These are phyloP conservation scores for Spheniscus mendiculus DNA, from an alignment of 2,113 vertebrate species.

Conservation along the genomic window DNA sequence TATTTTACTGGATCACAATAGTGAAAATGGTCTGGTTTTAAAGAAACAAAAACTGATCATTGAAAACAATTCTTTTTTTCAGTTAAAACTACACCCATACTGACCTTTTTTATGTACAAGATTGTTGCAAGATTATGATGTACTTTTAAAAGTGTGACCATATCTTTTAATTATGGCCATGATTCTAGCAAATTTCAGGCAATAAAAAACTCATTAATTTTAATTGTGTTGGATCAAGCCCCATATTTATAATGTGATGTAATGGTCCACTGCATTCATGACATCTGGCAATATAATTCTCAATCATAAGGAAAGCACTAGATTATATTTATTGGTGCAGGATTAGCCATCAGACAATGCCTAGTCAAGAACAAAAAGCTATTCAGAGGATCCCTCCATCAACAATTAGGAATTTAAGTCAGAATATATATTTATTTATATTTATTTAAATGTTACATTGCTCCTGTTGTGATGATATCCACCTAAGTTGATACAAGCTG, in stretches of 20 bases:
- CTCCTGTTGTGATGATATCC: neutral
- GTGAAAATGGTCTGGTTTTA: neutral
- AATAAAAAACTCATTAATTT: slow-evolving; percentile 16
- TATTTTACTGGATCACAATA: neutral
- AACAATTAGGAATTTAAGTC: neutral
- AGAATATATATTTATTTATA: neutral
- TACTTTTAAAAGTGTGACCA: neutral
- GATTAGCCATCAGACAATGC: neutral
- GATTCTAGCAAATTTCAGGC: slow-evolving; percentile 21
- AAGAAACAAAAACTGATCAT: neutral
- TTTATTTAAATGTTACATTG: neutral
- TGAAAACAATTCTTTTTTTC: neutral
- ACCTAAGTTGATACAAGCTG: neutral
- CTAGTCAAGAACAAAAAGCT: neutral
- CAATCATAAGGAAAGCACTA: neutral
- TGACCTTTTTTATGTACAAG: neutral
- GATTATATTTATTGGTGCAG: neutral
- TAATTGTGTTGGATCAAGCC: slow-evolving; percentile 13
- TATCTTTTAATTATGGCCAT: slow-evolving; percentile 23
- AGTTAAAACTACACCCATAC: neutral
- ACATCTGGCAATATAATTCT: slow-evolving; percentile 31
- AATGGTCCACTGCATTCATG: slow-evolving; percentile 4
- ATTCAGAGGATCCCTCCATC: neutral
- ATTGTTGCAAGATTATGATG: neutral
- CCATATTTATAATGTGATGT: neutral